Evolutionary conservation across 1,140 invertebrate species (phyloP), one percentile per base, ranked within the genome.

Genomic region (Pseudomyrmex pallidus): DNA sequence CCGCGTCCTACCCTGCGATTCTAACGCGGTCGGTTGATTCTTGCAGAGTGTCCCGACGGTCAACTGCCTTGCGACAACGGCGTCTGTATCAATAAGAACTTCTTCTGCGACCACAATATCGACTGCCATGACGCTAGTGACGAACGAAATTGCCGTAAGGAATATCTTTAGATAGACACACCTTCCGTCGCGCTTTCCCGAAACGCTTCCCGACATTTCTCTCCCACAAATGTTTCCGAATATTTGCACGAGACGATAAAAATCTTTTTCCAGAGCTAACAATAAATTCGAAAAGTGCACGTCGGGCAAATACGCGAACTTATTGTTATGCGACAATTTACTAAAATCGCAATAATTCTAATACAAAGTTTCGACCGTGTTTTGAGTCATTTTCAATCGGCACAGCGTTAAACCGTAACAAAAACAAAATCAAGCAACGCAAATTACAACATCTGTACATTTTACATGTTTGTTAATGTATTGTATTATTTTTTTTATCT

Each of bases 41-140:
- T 93, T 93, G 35, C 91, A 93, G 90, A 83, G 48, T 96, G 95
- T 85, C 87, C 92, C 22, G 94, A 90, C 62, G 94, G 95, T 56
- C 90, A 96, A 85, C 95, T 94, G 87, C 92, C 93, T 10, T 97
- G 97, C 92, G 90, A 92, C 56, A 95, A 96, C 91, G 95, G 96
- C 52, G 89, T 94, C 10, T 96, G 96, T 91, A 95, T 96, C 84
- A 92, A 92, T 56, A 91, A 93, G 74, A 90, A 91, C n/a, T 93
- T 94, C 74, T 93, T 95, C 86, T 96, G 96, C 90, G 95, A 96
- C 88, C 87, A 88, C 9, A 93, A 94, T 74, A 85, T 89, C 9
- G 96, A 98, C 88, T 98, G 97, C 90, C 92, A 92, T n/a, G 97
- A 97, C 90, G 95, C 93, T 83, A 96, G 96, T 61, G 97, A 98